These are phyloP conservation scores for Coelinius sp. DNA, from an alignment of 2,888 invertebrate species.

Conservation along the genomic window DNA sequence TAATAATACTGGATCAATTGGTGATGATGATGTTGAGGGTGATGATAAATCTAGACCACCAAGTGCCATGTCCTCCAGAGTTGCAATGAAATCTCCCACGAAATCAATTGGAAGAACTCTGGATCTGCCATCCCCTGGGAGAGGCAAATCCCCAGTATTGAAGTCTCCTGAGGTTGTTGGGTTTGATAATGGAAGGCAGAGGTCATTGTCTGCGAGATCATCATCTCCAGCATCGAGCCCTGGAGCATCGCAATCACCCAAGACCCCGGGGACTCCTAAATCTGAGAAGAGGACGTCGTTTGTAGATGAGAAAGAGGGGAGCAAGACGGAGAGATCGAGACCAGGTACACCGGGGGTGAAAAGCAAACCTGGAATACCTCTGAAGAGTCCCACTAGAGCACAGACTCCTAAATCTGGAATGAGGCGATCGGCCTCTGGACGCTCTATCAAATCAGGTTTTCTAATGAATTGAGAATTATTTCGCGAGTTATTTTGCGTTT, in stretches of 20 bases:
- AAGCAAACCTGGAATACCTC: slow-evolving; percentile 37
- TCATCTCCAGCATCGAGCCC: slow-evolving; percentile 37
- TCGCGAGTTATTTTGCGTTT: background rate
- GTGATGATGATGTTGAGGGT: background rate
- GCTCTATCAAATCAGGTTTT: slow-evolving; percentile 49
- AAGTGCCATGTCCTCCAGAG: slow-evolving; percentile 3
- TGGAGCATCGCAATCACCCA: slow-evolving; percentile 48
- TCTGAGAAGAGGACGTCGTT: slow-evolving; percentile 49
- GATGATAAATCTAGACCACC: slow-evolving; percentile 19
- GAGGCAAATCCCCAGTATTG: slow-evolving; percentile 17
- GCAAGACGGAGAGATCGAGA: slow-evolving; percentile 26
- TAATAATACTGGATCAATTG: background rate
- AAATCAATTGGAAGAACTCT: background rate
- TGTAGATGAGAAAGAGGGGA: slow-evolving; percentile 39
- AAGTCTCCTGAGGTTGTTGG: slow-evolving; percentile 55
- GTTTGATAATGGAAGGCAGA: slow-evolving; percentile 61
- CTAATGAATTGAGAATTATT: background rate
- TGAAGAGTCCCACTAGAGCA: slow-evolving; percentile 25
- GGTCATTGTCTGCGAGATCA: slow-evolving; percentile 59
- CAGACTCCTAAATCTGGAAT: slow-evolving; percentile 32
- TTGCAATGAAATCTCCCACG: slow-evolving; percentile 35
- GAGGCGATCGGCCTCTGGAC: slow-evolving; percentile 44
- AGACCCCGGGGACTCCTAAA: slow-evolving; percentile 47
- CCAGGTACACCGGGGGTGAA: slow-evolving; percentile 34
- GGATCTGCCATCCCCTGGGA: background rate